These are phyloP conservation scores for Rhabditoides inermis DNA, from an alignment of 2,888 invertebrate genomes.

Conservation along the genomic window DNA sequence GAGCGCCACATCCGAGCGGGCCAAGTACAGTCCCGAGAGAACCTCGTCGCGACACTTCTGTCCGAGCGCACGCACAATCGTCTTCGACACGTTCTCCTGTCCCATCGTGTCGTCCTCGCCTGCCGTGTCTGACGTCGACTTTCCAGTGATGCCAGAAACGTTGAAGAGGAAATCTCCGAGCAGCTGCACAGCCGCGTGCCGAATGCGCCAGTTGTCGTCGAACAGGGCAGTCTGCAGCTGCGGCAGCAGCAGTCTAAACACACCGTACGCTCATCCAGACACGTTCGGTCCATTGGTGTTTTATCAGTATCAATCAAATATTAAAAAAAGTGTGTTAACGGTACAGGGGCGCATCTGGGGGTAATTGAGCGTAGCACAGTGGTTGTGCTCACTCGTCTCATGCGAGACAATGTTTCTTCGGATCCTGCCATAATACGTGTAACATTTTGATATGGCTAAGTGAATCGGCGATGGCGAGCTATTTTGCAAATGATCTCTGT, in stretches of 20 bases:
- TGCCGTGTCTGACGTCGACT: slow-evolving; percentile 96
- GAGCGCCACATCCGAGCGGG: slow-evolving; percentile 85
- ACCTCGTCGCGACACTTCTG: slow-evolving; percentile 82
- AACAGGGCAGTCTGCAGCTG: slow-evolving; percentile 68
- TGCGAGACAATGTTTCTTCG: too few relatives aligned
- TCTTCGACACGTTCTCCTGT: slow-evolving; percentile 84
- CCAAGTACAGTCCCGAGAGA: slow-evolving; percentile 88
- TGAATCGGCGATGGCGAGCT: too few relatives aligned
- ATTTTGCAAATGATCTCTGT: too few relatives aligned
- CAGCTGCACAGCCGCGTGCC: slow-evolving; percentile 82
- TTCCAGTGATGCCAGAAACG: slow-evolving; percentile 92
- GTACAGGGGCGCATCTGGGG: too few relatives aligned
- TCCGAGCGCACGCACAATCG: slow-evolving; percentile 80
- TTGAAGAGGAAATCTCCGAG: slow-evolving; percentile 89
- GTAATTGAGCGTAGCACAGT: too few relatives aligned
- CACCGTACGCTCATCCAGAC: too few relatives aligned
- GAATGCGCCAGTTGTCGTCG: slow-evolving; percentile 96
- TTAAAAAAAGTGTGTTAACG: too few relatives aligned
- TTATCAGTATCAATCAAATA: too few relatives aligned
- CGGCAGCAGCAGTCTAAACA: slow-evolving; percentile 68
- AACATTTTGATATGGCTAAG: too few relatives aligned
- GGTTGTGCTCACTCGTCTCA: too few relatives aligned
- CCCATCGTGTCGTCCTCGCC: slow-evolving; percentile 97
- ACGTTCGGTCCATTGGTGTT: too few relatives aligned
- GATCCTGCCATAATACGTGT: too few relatives aligned